Evolutionary conservation across 2,797 vertebrate species (phyloP).

Genomic region (Parauchenoglanis ngamensis): DNA sequence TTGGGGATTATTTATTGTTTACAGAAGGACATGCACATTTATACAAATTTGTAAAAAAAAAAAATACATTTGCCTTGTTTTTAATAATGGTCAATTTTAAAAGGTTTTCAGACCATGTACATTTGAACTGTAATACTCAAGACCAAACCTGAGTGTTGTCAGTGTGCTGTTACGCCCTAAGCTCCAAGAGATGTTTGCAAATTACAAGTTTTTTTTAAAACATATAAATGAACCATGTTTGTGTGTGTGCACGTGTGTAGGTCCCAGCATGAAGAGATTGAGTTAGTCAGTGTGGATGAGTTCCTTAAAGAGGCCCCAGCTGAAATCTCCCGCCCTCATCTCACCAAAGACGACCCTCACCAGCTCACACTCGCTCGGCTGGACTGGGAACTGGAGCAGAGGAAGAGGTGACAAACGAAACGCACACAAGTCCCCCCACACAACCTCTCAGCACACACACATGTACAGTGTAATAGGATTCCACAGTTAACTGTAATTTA

Average conservation of each 20-base stretch:
- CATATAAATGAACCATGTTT: no score
- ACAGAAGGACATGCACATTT: background rate
- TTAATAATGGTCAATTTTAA: background rate
- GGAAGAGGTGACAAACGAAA: constrained; percentile 82
- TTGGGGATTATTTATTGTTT: background rate
- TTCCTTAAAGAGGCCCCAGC: constrained; percentile 88
- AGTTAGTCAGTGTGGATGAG: constrained; percentile 89
- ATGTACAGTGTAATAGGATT: background rate
- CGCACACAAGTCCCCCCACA: background rate
- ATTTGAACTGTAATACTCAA: background rate
- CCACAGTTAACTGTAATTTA: background rate
- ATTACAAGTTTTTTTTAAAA: background rate
- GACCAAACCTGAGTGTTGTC: background rate
- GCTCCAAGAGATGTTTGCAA: background rate
- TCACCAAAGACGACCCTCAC: constrained; percentile 87
- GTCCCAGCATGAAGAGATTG: constrained; percentile 97
- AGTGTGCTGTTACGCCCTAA: background rate
- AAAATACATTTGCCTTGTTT: no score
- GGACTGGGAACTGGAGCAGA: constrained; percentile 98
- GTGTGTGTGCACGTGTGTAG: constrained; percentile 62
- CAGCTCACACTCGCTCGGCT: constrained; percentile 93
- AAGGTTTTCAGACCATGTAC: background rate
- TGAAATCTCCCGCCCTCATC: constrained; percentile 85
- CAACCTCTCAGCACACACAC: background rate
- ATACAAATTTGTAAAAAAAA: background rate